A percentile compares a stretch with the other conserved stretches of the same genome.
These are phyloP conservation scores for Carcharodon carcharias DNA, from an alignment of 2,797 vertebrate species.

Conservation along the genomic window DNA sequence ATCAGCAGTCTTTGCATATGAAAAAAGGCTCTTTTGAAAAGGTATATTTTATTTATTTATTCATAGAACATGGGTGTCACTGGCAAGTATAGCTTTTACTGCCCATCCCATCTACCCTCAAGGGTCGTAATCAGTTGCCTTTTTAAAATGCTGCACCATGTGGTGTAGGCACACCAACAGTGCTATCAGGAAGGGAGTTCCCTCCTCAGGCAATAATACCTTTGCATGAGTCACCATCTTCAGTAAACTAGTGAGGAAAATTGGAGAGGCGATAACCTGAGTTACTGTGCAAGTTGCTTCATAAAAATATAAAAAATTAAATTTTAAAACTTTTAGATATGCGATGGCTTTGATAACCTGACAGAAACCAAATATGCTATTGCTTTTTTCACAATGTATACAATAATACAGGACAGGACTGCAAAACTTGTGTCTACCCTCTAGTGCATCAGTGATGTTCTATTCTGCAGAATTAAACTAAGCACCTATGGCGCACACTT, in stretches of 20 bases:
- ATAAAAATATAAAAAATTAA: background rate
- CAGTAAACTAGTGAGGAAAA: background rate
- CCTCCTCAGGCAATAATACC: background rate
- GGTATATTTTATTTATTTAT: background rate
- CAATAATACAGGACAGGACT: no score
- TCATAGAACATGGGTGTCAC: background rate
- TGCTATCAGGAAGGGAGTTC: background rate
- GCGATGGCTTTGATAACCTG: background rate
- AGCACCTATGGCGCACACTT: background rate
- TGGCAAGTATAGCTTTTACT: background rate
- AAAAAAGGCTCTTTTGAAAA: background rate
- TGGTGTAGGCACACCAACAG: background rate
- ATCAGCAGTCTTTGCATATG: no score
- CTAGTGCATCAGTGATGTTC: background rate
- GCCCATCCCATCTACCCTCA: background rate
- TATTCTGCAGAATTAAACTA: background rate
- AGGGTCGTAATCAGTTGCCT: background rate
- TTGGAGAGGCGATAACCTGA: background rate
- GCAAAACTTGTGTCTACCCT: background rate
- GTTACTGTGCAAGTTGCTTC: background rate
- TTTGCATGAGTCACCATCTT: background rate
- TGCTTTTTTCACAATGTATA: background rate
- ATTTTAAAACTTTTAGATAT: background rate
- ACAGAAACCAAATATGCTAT: background rate
- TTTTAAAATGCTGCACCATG: background rate